Conservation (phyloP, 2,797 vertebrate genomes). For the Nannoperca australis region DNA sequence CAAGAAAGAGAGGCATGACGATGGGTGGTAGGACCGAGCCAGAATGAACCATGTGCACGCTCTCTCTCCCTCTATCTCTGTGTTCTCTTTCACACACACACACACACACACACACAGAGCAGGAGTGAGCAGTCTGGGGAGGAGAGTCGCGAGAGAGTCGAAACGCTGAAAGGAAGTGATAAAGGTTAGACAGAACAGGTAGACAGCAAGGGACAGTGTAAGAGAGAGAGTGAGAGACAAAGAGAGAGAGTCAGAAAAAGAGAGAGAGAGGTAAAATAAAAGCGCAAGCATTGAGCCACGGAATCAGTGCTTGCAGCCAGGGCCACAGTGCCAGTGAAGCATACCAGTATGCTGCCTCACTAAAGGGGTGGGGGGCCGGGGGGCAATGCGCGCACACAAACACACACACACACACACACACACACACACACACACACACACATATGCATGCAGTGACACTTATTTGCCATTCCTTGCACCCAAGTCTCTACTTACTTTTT, state of each 20-base stretch:
- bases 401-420: slow-evolving; percentile 25
- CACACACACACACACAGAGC: slow-evolving; percentile 29
- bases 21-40: slow-evolving; percentile 69
- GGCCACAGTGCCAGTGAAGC: slow-evolving; percentile 79
- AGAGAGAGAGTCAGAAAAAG: slow-evolving; percentile 14
- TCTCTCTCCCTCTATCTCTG: slow-evolving; percentile 68
- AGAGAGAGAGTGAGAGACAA: slow-evolving; percentile 22
- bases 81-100: slow-evolving; percentile 27
- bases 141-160: slow-evolving; percentile 42
- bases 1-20: slow-evolving; percentile 57
- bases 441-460: slow-evolving; percentile 33
- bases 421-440: slow-evolving; percentile 31
- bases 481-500: slow-evolving; percentile 54
- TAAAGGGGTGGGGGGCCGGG: slow-evolving; percentile 22
- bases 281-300: slow-evolving; percentile 29
- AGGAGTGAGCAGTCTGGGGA: slow-evolving; percentile 39
- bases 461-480: slow-evolving; percentile 34
- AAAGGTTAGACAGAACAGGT: slow-evolving; percentile 39
- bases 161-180: slow-evolving; percentile 35
- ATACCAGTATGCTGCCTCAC: slow-evolving; percentile 78
- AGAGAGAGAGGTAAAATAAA: slow-evolving; percentile 36
- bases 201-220: slow-evolving; percentile 15
- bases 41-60: slow-evolving; percentile 79
- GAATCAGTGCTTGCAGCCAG: slow-evolving; percentile 61
- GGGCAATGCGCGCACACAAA: slow-evolving; percentile 18